A percentile compares a stretch with the other conserved stretches of the same genome.
Conservation (phyloP, 2,113 vertebrate species). For the Plectropomus leopardus region DNA sequence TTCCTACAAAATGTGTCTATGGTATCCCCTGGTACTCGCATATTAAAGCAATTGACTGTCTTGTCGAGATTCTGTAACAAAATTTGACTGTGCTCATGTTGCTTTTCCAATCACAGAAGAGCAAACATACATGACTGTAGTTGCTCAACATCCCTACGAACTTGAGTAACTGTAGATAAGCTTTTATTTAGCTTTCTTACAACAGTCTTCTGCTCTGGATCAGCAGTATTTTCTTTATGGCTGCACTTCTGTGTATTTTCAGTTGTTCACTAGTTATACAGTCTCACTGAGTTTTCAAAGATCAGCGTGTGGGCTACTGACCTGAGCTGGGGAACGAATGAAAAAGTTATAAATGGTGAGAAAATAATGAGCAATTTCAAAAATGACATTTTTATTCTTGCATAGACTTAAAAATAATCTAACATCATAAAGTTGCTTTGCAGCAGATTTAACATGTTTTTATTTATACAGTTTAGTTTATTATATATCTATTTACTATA, state of each 20-base stretch:
- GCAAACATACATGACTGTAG: not conserved
- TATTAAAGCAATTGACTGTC: not conserved
- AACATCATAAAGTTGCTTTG: not conserved
- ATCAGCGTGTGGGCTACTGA: not conserved
- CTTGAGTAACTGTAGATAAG: not conserved
- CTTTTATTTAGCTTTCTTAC: slow-evolving; percentile 4
- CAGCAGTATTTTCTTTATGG: not conserved
- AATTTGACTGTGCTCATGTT: not conserved
- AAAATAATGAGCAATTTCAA: not conserved
- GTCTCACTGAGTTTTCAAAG: not conserved
- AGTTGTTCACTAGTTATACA: not conserved
- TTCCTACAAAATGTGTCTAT: not conserved
- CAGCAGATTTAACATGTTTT: not conserved
- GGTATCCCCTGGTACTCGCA: not conserved
- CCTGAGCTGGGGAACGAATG: not conserved
- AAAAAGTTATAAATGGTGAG: not conserved
- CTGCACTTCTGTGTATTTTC: not conserved
- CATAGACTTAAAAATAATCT: not conserved
- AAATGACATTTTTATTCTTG: no score
- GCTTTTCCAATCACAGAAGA: not conserved
- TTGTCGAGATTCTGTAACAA: not conserved
- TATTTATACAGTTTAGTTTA: not conserved
- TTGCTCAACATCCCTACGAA: no score
- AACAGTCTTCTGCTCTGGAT: not conserved
- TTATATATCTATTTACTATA: not conserved